These are phyloP conservation scores for Sylvia borin DNA, from an alignment of 2,797 vertebrate species.

Conservation along the genomic window DNA sequence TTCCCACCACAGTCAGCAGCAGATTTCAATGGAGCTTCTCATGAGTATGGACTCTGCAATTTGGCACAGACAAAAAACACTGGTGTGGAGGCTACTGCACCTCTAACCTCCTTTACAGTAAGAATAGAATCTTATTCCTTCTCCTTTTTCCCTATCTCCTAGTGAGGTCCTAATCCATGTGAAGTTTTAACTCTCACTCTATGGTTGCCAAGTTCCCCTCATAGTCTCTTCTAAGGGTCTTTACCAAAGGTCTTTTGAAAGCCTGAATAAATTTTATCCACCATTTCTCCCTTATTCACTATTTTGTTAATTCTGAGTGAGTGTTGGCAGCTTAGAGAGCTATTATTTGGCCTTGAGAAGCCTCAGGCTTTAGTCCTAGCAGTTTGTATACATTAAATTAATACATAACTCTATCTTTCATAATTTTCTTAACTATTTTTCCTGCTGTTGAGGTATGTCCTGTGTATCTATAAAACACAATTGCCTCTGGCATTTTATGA, in stretches of 20 bases:
- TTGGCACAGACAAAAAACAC: not conserved
- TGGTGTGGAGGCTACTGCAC: not conserved
- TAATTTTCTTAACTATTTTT: slow-evolving; percentile 17
- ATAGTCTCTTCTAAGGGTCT: slow-evolving; percentile 1
- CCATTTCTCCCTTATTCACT: slow-evolving; percentile 32
- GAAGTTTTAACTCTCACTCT: slow-evolving; percentile 42
- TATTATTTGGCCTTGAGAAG: slow-evolving; percentile 1
- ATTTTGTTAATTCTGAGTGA: slow-evolving; percentile 41
- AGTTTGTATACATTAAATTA: not conserved
- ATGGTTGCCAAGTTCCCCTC: slow-evolving; percentile 48
- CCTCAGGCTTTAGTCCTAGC: not conserved
- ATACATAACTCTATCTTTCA: not conserved
- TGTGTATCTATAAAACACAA: not conserved
- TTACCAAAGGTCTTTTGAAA: slow-evolving; percentile 59
- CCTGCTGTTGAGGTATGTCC: not conserved
- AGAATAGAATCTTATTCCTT: slow-evolving; percentile 15
- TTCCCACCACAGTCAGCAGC: not conserved
- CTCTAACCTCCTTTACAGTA: not conserved
- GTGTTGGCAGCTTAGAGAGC: not conserved
- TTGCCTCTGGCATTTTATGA: not conserved
- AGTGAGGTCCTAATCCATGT: slow-evolving; percentile 13
- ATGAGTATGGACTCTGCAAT: not conserved
- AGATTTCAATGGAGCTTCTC: slow-evolving; percentile 17
- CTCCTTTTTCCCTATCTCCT: slow-evolving; percentile 11
- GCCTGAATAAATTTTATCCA: slow-evolving; percentile 54